A percentile compares a stretch with the other conserved stretches of the same genome.
These are phyloP conservation scores for Orthonevra nobilis DNA, from an alignment of 2,888 invertebrate genomes.

Conservation along the genomic window DNA sequence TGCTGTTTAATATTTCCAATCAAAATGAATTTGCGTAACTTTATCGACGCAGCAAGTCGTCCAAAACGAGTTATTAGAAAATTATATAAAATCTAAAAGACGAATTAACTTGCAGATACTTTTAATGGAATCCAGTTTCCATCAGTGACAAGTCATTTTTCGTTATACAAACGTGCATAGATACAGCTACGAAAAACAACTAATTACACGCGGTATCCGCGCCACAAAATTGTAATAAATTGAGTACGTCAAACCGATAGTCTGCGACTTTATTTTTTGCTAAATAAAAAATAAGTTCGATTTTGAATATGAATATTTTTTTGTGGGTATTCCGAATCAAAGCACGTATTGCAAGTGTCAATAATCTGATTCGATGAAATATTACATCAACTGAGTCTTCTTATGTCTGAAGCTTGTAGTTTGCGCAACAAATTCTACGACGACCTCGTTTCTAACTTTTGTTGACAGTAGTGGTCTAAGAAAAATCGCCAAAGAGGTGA, in stretches of 20 bases:
- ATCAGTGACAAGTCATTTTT: not conserved
- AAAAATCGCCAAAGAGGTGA: not conserved
- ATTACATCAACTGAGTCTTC: constrained; percentile 18
- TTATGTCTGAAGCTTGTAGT: not conserved
- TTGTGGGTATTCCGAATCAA: constrained; percentile 16
- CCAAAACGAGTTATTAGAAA: constrained; percentile 3
- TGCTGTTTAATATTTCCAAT: no score
- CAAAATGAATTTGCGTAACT: no score
- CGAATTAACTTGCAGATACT: constrained; percentile 37
- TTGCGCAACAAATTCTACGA: constrained; percentile 45
- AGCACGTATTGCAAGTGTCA: constrained; percentile 29
- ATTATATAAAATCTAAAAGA: not conserved
- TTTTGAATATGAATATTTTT: constrained; percentile 1
- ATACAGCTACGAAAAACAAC: constrained; percentile 38
- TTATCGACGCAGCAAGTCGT: constrained; percentile 9
- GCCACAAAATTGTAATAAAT: constrained; percentile 15
- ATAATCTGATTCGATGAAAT: constrained; percentile 7
- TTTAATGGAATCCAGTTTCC: constrained; percentile 18
- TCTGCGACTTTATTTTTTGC: no score
- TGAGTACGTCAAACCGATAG: no score
- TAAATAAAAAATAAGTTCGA: no score
- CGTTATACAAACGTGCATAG: no score
- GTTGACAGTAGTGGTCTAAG: not conserved
- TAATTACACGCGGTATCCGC: constrained; percentile 27
- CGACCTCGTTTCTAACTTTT: constrained; percentile 29